A percentile compares a stretch with the other conserved stretches of the same genome.
These are phyloP conservation scores for Capromys pilorides DNA, from an alignment of 2,797 vertebrate species.

Conservation along the genomic window DNA sequence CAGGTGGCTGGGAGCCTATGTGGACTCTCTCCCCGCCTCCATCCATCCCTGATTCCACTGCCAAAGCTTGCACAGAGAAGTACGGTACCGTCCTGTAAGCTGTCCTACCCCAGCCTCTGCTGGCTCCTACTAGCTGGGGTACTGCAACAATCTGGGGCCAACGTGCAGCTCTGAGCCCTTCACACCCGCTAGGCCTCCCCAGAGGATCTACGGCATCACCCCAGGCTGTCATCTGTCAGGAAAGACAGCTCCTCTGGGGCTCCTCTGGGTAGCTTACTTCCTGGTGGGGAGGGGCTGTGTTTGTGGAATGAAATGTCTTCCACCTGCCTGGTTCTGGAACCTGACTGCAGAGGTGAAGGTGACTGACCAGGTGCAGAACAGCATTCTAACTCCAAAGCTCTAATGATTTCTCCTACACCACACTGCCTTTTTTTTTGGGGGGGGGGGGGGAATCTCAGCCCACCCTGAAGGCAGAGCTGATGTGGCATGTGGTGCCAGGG, in stretches of 20 bases:
- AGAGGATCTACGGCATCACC: neutral
- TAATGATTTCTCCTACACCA: neutral
- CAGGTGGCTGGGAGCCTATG: neutral
- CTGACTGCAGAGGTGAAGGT: no score
- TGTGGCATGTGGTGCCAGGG: no score
- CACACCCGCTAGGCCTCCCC: fast-evolving
- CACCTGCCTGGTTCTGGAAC: neutral
- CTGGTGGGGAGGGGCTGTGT: neutral
- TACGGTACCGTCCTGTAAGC: neutral
- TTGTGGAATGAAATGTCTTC: neutral
- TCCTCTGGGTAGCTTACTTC: neutral
- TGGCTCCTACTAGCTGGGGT: neutral
- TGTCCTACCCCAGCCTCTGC: neutral
- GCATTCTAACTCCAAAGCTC: neutral
- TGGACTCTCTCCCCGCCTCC: neutral
- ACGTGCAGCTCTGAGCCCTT: neutral
- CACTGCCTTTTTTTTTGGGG: neutral
- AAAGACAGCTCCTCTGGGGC: neutral
- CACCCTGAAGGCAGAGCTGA: no score
- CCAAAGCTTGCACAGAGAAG: neutral
- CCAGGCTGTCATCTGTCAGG: neutral
- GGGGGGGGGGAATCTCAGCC: no score
- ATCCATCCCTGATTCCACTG: no score
- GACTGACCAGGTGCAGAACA: neutral
- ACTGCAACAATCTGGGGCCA: neutral